phyloP scores from a whole-genome alignment of 2,797 vertebrate species.

The Galagoides demidoff region DNA sequence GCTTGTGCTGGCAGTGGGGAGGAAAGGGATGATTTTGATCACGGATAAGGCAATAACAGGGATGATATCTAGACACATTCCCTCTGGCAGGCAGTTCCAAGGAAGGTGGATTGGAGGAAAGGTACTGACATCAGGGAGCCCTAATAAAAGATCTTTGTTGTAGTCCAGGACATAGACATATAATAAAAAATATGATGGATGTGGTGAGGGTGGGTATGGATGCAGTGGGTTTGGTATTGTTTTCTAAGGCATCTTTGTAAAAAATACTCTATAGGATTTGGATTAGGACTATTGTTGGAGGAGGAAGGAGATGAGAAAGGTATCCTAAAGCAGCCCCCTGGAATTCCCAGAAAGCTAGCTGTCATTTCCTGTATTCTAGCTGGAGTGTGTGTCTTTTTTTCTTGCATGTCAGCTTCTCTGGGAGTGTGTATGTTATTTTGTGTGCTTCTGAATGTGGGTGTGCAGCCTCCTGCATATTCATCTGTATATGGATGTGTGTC shows the following conservation, averaged over 20 bases:
- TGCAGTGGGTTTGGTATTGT: background rate
- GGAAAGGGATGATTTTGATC: constrained; percentile 24
- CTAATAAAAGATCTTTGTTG: constrained; percentile 25
- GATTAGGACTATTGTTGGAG: background rate
- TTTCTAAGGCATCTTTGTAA: constrained; percentile 25
- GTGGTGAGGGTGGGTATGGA: background rate
- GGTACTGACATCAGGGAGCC: background rate
- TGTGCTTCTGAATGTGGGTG: background rate
- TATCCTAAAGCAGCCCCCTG: background rate
- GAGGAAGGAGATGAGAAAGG: background rate
- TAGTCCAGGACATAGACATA: constrained; percentile 9
- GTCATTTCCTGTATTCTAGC: constrained; percentile 31
- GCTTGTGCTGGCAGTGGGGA: constrained; percentile 5
- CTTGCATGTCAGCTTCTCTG: background rate
- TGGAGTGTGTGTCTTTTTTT: background rate
- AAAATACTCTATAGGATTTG: constrained; percentile 10
- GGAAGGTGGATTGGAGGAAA: constrained; percentile 19
- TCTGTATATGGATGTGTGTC: background rate
- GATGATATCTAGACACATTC: constrained; percentile 28
- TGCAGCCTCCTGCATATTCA: background rate
- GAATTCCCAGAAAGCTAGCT: constrained; percentile 14
- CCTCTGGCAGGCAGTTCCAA: background rate
- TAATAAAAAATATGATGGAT: constrained; percentile 26
- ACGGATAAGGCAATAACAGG: background rate
- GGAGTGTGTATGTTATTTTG: constrained; percentile 29